Conservation (phyloP, 2,888 invertebrate species). For the Neoitamus cyanurus region DNA sequence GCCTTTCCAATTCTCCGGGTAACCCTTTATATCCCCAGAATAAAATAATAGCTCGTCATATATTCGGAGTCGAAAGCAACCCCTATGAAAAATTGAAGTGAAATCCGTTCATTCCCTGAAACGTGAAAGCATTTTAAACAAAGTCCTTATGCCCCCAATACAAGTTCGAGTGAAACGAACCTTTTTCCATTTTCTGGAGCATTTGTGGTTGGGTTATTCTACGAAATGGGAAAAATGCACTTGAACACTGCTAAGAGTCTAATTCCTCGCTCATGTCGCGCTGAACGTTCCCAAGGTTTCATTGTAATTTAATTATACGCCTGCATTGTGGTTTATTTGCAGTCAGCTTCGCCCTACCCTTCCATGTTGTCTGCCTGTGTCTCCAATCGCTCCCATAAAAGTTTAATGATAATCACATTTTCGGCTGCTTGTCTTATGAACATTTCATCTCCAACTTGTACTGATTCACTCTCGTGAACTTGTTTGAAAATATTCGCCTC, state of each 20-base stretch:
- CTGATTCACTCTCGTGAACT: background rate
- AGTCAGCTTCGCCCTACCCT: background rate
- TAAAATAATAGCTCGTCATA: no score
- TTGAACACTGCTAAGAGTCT: background rate
- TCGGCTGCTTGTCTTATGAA: background rate
- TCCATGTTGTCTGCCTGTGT: background rate
- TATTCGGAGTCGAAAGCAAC: no score
- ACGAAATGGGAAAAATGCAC: background rate
- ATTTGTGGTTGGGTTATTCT: background rate
- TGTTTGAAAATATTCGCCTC: background rate
- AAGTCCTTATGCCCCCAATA: background rate
- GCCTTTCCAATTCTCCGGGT: no score
- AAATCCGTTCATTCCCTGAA: no score
- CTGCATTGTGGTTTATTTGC: background rate
- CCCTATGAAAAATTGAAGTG: no score
- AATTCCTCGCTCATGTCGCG: background rate
- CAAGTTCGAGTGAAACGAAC: background rate
- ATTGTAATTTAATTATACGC: background rate
- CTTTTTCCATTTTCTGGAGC: background rate
- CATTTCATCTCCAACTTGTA: background rate
- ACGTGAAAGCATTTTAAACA: no score
- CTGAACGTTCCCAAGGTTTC: background rate
- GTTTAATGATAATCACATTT: conserved; percentile 1
- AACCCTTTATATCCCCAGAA: no score
- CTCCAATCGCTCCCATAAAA: background rate